Percentiles rank a stretch among this genome's conserved stretches.
phyloP scores from a whole-genome alignment of 2,797 vertebrate genomes.

The Gymnodraco acuticeps region DNA sequence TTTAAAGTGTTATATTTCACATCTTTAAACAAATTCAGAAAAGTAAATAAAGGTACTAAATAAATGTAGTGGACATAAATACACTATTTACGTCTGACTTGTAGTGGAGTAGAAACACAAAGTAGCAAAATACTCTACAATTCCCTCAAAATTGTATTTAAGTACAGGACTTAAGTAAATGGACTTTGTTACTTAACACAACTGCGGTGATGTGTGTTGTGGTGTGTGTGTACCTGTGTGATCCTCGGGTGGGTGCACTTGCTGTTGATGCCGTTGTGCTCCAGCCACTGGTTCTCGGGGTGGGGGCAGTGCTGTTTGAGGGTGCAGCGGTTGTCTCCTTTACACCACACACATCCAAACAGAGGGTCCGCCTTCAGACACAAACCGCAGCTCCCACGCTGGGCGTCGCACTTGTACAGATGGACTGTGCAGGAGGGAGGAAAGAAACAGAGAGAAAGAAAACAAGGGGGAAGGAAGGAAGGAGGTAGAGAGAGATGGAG shows the following conservation, averaged over 20 bases:
- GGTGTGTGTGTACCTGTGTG: slow-evolving; percentile 88
- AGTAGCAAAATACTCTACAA: too few relatives aligned
- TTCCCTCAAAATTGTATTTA: too few relatives aligned
- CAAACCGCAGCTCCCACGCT: slow-evolving; percentile 94
- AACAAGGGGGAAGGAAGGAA: not conserved
- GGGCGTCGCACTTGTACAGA: slow-evolving; percentile 97
- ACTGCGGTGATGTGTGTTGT: not conserved
- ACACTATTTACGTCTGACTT: too few relatives aligned
- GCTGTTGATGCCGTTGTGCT: slow-evolving; percentile 92
- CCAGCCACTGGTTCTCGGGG: slow-evolving; percentile 93
- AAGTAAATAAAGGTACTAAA: too few relatives aligned
- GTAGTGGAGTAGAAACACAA: too few relatives aligned
- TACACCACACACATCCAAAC: slow-evolving; percentile 97
- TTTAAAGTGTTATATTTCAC: too few relatives aligned
- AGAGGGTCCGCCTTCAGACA: slow-evolving; percentile 96
- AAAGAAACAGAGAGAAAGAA: not conserved
- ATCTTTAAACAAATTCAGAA: too few relatives aligned
- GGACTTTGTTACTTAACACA: too few relatives aligned
- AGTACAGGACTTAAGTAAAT: too few relatives aligned
- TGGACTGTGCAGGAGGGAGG: slow-evolving; percentile 86
- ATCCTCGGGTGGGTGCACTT: slow-evolving; percentile 97
- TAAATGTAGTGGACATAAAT: too few relatives aligned
- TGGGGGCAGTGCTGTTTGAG: slow-evolving; percentile 94
- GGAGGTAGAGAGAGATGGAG: not conserved
- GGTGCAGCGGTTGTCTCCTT: slow-evolving; percentile 92